A percentile compares a stretch with the other conserved stretches of the same genome.
Evolutionary conservation across 2,113 vertebrate genomes (phyloP).

Genomic region (Gorilla gorilla): DNA sequence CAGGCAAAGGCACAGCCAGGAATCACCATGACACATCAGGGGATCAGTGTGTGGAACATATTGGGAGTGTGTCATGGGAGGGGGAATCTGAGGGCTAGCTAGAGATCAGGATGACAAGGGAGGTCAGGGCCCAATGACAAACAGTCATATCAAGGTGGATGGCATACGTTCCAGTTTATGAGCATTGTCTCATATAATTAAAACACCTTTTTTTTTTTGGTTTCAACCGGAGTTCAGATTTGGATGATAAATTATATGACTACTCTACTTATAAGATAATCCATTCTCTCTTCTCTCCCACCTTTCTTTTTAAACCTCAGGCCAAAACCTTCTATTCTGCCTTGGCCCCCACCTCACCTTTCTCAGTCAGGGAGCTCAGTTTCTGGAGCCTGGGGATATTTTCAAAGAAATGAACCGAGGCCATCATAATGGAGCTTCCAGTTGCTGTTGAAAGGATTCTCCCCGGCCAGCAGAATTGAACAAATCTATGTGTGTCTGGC

Average conservation of each 20-base stretch:
- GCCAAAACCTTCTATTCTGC: not conserved
- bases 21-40: not conserved
- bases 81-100: not conserved
- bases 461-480: not conserved
- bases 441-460: not conserved
- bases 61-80: not conserved
- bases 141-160: not conserved
- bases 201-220: not conserved
- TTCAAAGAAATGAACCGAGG: not conserved
- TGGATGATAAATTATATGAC: not conserved
- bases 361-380: not conserved
- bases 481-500: not conserved
- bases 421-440: not conserved
- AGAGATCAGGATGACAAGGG: not conserved
- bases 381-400: not conserved
- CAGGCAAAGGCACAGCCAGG: not conserved
- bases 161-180: accelerated
- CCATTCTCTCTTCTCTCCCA: not conserved
- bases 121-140: not conserved
- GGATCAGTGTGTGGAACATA: not conserved
- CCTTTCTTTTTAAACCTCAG: not conserved
- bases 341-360: not conserved
- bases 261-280: not conserved
- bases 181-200: not conserved
- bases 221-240: not conserved